phyloP scores from a whole-genome alignment of 92 coral and sea anemone species.

The Epizoanthus ramosus region DNA sequence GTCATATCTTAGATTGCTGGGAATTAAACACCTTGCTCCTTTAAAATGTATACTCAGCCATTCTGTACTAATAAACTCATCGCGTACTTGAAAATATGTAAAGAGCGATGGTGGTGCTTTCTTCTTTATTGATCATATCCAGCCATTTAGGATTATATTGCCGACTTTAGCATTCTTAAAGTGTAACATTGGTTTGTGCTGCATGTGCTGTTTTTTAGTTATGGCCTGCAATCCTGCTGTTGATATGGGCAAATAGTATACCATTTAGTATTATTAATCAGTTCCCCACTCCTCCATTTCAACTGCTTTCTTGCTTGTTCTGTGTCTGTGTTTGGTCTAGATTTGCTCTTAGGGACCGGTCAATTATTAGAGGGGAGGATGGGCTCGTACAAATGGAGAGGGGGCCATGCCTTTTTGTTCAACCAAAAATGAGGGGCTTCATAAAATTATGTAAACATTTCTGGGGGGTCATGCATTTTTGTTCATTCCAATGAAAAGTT shows the following conservation, averaged over 20 bases:
- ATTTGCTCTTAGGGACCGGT: constrained; percentile 29
- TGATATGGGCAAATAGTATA: constrained; percentile 15
- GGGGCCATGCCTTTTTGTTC: no score
- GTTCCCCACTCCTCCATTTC: neutral
- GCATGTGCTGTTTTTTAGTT: constrained; percentile 6
- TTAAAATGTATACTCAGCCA: constrained; percentile 18
- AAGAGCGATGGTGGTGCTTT: constrained; percentile 10
- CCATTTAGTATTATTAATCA: neutral
- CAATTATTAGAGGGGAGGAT: no score
- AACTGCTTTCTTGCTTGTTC: neutral
- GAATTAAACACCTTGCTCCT: constrained; percentile 28
- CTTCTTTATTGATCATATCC: constrained; percentile 23
- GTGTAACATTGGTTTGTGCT: neutral
- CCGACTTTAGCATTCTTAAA: neutral
- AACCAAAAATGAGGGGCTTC: no score
- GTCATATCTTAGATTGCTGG: neutral
- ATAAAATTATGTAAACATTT: no score
- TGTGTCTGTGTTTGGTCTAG: neutral
- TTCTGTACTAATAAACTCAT: constrained; percentile 27
- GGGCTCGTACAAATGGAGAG: no score
- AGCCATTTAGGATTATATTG: constrained; percentile 21
- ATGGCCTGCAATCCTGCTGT: constrained; percentile 20
- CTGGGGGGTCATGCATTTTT: no score
- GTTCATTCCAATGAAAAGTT: no score
- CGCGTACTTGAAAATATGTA: constrained; percentile 20